These are phyloP conservation scores for Coracopsis vasa DNA, from an alignment of 2,113 vertebrate genomes.

Conservation along the genomic window DNA sequence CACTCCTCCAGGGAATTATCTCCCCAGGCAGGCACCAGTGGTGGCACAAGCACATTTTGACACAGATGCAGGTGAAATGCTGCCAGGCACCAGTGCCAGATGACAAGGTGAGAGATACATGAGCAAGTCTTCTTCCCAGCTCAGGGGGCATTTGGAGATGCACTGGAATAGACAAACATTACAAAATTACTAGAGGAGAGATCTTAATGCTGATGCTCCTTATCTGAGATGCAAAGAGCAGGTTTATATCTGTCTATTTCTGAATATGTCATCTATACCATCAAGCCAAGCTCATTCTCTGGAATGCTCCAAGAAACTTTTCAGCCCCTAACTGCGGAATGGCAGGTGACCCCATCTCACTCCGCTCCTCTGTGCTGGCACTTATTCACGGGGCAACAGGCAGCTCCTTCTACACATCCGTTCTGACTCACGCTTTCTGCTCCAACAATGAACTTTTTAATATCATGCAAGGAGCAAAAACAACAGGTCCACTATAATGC, in stretches of 20 bases:
- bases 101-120: neutral
- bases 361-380: neutral
- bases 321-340: neutral
- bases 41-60: neutral
- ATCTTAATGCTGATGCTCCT: neutral
- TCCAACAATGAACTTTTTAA: constrained; percentile 68
- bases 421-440: neutral
- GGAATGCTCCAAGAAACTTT: neutral
- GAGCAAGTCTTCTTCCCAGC: neutral
- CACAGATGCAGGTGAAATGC: neutral
- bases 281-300: neutral
- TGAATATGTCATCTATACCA: neutral
- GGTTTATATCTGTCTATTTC: neutral
- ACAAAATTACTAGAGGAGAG: neutral
- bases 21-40: neutral
- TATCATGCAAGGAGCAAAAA: constrained; percentile 22
- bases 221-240: neutral
- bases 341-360: neutral
- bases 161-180: neutral
- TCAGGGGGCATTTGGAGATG: neutral
- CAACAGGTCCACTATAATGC: constrained; percentile 74
- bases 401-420: constrained; percentile 24
- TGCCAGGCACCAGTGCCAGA: neutral
- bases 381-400: neutral
- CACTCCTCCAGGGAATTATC: constrained; percentile 16